These are phyloP conservation scores for Todus mexicanus DNA, from an alignment of 2,797 vertebrate genomes.

Conservation along the genomic window DNA sequence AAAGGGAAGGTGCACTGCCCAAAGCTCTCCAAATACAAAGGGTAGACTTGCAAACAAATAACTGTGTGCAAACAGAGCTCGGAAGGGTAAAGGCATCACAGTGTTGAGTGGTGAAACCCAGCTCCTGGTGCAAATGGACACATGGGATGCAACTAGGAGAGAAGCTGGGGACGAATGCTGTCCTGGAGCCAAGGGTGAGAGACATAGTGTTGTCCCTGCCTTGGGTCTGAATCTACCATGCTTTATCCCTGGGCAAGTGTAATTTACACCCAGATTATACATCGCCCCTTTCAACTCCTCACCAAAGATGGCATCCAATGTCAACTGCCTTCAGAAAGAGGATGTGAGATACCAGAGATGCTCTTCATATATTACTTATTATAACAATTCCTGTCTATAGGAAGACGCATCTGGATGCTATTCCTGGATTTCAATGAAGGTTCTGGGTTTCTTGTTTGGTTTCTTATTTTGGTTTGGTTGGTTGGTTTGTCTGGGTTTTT, in stretches of 20 bases:
- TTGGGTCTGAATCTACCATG: background rate
- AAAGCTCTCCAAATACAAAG: background rate
- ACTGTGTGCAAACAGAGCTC: background rate
- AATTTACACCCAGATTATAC: background rate
- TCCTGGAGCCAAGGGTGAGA: background rate
- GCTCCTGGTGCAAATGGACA: background rate
- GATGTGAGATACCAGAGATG: background rate
- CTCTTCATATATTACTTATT: background rate
- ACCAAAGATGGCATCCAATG: background rate
- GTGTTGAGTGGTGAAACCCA: background rate
- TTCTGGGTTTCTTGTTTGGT: too few species aligned
- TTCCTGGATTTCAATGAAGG: background rate
- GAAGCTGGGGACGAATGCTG: background rate
- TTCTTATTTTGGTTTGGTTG: too few species aligned
- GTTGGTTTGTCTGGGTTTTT: too few species aligned
- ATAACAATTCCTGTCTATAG: background rate
- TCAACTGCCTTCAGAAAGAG: background rate
- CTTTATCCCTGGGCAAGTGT: background rate
- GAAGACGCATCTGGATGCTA: background rate
- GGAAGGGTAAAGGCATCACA: background rate
- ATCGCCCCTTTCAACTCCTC: background rate
- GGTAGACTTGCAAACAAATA: background rate
- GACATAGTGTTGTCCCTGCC: background rate
- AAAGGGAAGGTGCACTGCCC: background rate
- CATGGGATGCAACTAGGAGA: background rate